A percentile compares a stretch with the other conserved stretches of the same genome.
These are phyloP conservation scores for Eptesicus fuscus DNA, from an alignment of 2,113 vertebrate species.

Conservation along the genomic window DNA sequence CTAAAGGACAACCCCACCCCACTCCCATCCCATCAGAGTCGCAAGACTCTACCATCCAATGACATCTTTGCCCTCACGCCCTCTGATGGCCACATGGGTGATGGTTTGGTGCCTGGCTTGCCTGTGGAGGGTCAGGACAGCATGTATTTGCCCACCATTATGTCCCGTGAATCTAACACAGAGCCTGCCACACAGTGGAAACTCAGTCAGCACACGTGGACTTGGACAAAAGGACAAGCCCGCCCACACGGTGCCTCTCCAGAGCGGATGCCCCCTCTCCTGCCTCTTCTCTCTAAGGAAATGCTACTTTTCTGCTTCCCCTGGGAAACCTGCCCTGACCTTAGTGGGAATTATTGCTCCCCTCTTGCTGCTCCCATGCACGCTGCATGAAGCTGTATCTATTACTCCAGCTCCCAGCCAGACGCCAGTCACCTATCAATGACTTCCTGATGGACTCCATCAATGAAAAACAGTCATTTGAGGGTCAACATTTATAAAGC, in stretches of 20 bases:
- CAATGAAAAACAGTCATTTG: background rate
- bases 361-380: background rate
- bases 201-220: background rate
- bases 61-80: background rate
- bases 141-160: background rate
- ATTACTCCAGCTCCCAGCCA: background rate
- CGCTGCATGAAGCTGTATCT: background rate
- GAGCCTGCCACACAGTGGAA: background rate
- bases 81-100: rapidly evolving
- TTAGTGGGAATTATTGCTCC: background rate
- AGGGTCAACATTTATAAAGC: background rate
- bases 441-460: background rate
- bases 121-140: background rate
- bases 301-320: background rate
- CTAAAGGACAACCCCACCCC: background rate
- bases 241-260: background rate
- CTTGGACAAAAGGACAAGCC: background rate
- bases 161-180: background rate
- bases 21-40: no score
- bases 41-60: rapidly evolving
- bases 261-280: background rate
- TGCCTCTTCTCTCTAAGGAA: background rate
- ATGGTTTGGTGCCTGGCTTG: background rate
- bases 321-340: background rate
- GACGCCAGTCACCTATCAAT: background rate